These are phyloP conservation scores for Pomacea maculata DNA, from an alignment of 1,140 invertebrate genomes.

Conservation along the genomic window DNA sequence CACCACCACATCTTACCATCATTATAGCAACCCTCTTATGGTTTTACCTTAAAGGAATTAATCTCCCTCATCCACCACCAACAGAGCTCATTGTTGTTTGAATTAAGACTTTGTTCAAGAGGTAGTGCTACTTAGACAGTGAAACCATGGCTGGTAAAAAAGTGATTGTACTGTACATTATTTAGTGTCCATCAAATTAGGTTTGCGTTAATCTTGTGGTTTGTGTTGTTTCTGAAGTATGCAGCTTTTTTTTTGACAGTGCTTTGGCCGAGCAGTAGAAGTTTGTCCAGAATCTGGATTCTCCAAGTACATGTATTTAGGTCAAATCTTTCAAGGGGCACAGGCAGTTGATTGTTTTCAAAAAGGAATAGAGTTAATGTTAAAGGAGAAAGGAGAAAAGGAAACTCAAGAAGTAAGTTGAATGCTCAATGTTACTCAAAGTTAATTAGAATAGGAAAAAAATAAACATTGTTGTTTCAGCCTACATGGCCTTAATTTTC, in stretches of 20 bases:
- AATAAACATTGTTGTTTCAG: too few relatives aligned
- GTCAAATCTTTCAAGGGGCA: conserved; percentile 61
- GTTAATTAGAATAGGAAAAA: neutral
- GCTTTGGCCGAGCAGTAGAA: conserved; percentile 61
- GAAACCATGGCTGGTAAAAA: too few relatives aligned
- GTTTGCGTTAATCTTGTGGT: neutral
- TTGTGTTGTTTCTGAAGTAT: neutral
- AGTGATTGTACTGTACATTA: too few relatives aligned
- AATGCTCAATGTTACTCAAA: neutral
- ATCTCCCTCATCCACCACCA: too few relatives aligned
- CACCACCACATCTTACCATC: neutral
- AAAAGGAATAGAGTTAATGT: conserved; percentile 65
- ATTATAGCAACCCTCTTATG: neutral
- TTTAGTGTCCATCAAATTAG: neutral
- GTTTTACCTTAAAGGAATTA: neutral
- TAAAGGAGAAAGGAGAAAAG: conserved; percentile 43
- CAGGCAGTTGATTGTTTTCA: conserved; percentile 63
- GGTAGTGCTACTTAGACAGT: too few relatives aligned
- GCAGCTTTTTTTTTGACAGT: conserved; percentile 41
- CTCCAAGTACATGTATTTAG: conserved; percentile 66
- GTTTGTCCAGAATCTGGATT: conserved; percentile 62
- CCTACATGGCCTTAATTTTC: too few relatives aligned
- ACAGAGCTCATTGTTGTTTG: too few relatives aligned
- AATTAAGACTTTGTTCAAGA: too few relatives aligned
- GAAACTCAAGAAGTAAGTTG: conserved; percentile 39